phyloP scores from a whole-genome alignment of 1,140 invertebrate genomes.

The Anagrus nilaparvatae region DNA sequence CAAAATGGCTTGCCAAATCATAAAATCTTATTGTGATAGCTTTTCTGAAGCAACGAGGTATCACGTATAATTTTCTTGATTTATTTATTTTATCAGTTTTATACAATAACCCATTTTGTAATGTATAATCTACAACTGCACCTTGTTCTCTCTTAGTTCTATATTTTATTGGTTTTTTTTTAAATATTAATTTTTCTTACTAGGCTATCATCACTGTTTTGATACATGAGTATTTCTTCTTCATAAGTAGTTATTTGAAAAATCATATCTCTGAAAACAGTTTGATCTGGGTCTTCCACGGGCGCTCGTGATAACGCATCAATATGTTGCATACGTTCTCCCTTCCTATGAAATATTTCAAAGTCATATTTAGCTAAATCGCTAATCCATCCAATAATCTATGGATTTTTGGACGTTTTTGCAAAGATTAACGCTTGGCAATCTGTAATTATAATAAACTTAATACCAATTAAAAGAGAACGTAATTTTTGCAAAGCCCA shows the following conservation, averaged over 20 bases:
- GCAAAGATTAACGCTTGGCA: slow-evolving; percentile 13
- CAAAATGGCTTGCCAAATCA: slow-evolving; percentile 9
- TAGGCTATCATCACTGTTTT: slow-evolving; percentile 7
- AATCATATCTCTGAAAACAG: too few relatives aligned
- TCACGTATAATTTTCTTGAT: too few relatives aligned
- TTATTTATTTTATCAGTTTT: too few relatives aligned
- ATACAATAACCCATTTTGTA: slow-evolving; percentile 10
- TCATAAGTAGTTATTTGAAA: slow-evolving; percentile 5
- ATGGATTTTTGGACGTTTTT: slow-evolving; percentile 10
- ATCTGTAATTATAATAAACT: slow-evolving; percentile 15
- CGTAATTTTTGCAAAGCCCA: slow-evolving; percentile 13
- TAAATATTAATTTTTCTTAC: slow-evolving; percentile 6
- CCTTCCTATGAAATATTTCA: slow-evolving; percentile 6
- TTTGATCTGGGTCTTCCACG: neutral
- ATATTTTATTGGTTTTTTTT: neutral
- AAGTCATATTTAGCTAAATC: slow-evolving; percentile 5
- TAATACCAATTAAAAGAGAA: slow-evolving; percentile 15
- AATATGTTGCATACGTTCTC: slow-evolving; percentile 13
- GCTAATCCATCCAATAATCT: slow-evolving; percentile 13
- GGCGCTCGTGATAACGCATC: slow-evolving; percentile 13
- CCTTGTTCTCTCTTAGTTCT: neutral
- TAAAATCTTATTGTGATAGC: slow-evolving; percentile 4
- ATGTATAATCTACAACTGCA: slow-evolving; percentile 2
- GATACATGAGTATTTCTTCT: slow-evolving; percentile 12
- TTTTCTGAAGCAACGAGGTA: too few relatives aligned